These are phyloP conservation scores for Xenentodon cancila DNA, from an alignment of 2,797 vertebrate species.

Conservation along the genomic window DNA sequence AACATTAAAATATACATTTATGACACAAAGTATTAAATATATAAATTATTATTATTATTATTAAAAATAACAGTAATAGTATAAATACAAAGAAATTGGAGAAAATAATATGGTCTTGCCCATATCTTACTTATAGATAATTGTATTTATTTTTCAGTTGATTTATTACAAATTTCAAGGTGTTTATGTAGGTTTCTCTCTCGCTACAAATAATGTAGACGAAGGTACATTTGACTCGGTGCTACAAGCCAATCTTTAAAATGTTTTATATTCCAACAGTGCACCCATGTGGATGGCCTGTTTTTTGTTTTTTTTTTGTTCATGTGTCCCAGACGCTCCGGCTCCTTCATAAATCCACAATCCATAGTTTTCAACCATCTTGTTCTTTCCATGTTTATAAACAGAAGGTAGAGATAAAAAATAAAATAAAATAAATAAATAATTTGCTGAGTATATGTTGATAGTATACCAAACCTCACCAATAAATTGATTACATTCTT, in stretches of 20 bases:
- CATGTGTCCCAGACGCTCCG: background rate
- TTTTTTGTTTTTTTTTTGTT: background rate
- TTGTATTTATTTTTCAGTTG: too few species aligned
- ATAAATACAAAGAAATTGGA: too few species aligned
- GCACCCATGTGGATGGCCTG: conserved; percentile 32
- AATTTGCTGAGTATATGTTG: background rate
- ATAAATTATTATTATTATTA: too few species aligned
- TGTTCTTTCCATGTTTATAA: conserved; percentile 89
- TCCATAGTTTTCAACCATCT: conserved; percentile 76
- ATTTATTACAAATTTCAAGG: too few species aligned
- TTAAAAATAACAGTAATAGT: too few species aligned
- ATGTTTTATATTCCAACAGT: conserved; percentile 15
- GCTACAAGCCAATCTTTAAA: too few species aligned
- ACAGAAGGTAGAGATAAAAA: conserved; percentile 76
- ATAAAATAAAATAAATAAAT: conserved; percentile 34
- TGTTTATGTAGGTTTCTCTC: too few species aligned
- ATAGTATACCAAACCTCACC: background rate
- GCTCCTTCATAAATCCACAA: conserved; percentile 39
- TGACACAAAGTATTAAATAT: too few species aligned
- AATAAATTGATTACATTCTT: background rate
- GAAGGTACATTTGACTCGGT: too few species aligned
- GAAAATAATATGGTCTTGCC: too few species aligned
- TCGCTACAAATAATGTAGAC: background rate
- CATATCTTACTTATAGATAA: too few species aligned
- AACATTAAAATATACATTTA: too few species aligned